Conservation (phyloP, 2,797 vertebrate genomes). For the Argyrosomus regius region DNA sequence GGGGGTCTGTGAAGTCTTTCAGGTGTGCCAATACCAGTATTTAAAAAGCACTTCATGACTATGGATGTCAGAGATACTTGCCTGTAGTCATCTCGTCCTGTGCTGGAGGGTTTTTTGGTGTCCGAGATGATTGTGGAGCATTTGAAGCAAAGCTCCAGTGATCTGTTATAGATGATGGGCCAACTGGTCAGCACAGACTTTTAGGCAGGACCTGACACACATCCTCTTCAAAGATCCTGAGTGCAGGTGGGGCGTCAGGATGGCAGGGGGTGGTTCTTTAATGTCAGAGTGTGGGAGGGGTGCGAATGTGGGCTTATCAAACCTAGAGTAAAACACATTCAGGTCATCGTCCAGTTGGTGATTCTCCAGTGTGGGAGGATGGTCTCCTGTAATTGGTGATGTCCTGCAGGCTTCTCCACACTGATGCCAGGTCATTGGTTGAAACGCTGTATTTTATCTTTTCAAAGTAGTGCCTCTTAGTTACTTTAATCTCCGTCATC, state of each 20-base stretch:
- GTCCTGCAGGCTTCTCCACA: neutral
- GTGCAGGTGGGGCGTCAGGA: no score
- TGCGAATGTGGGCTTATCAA: neutral
- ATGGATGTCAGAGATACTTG: neutral
- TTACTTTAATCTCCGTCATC: constrained; percentile 4
- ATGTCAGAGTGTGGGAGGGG: neutral
- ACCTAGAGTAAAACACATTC: neutral
- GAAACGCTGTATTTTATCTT: neutral
- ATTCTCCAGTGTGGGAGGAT: neutral
- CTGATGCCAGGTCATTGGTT: neutral
- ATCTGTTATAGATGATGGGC: neutral
- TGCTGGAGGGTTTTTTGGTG: neutral
- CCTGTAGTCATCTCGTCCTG: neutral
- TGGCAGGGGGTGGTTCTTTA: neutral
- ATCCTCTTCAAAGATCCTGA: neutral
- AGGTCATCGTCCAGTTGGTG: neutral
- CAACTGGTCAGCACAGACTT: neutral
- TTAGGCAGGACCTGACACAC: neutral
- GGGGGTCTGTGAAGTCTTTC: neutral
- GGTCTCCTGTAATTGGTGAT: neutral
- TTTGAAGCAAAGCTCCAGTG: neutral
- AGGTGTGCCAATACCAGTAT: constrained; percentile 7
- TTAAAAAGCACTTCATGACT: constrained; percentile 14
- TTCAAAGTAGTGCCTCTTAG: constrained; percentile 1
- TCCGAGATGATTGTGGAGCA: neutral